phyloP scores from a whole-genome alignment of 1,140 invertebrate species.

The Sycophila sp. region DNA sequence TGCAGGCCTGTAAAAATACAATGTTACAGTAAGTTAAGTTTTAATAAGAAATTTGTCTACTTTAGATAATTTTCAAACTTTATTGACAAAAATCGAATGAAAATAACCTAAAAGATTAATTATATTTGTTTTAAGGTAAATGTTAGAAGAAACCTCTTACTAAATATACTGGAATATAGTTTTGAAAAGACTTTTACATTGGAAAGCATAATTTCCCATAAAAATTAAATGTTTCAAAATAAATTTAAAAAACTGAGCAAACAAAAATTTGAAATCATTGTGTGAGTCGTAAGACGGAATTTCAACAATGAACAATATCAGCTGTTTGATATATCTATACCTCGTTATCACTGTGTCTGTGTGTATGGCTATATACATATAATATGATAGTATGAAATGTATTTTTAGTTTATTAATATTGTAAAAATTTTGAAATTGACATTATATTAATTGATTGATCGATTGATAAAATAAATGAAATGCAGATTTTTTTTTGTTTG shows the following conservation, averaged over 20 bases:
- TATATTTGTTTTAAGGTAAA: background rate
- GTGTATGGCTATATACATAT: no score
- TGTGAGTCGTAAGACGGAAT: background rate
- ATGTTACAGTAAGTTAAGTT: background rate
- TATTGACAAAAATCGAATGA: background rate
- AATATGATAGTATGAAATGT: no score
- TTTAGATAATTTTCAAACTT: background rate
- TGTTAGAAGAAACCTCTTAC: constrained; percentile 17
- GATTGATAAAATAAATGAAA: no score
- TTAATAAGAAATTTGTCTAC: constrained; percentile 15
- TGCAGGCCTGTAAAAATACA: constrained; percentile 38
- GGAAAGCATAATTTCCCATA: constrained; percentile 25
- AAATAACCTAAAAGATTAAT: constrained; percentile 29
- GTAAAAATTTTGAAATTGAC: no score
- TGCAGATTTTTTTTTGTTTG: no score
- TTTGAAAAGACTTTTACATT: constrained; percentile 8
- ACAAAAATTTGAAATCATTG: background rate
- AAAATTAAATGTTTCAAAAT: background rate
- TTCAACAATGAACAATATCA: background rate
- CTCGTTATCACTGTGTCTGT: no score
- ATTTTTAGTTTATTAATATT: no score
- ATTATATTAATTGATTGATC: no score
- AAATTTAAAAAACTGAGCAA: background rate
- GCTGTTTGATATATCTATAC: no score
- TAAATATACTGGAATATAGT: constrained; percentile 23